Evolutionary conservation across 2,888 invertebrate species (phyloP).

Genomic region (Polydrusus cervinus): DNA sequence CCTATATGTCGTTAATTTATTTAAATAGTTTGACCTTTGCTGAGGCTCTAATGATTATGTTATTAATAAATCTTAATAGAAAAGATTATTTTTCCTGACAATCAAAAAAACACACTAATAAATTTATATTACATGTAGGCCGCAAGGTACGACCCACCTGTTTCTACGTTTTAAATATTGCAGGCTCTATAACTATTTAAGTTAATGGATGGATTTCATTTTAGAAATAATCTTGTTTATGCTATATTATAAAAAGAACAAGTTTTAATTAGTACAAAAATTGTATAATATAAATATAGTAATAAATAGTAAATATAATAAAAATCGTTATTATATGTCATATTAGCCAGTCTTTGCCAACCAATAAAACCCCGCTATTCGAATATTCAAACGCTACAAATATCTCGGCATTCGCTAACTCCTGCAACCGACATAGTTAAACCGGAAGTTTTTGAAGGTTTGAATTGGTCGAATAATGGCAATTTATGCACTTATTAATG

Average conservation of each 20-base stretch:
- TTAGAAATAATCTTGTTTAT: neutral
- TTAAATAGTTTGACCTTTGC: neutral
- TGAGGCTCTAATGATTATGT: neutral
- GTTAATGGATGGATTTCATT: neutral
- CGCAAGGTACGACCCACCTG: neutral
- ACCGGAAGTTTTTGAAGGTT: no score
- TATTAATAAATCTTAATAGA: neutral
- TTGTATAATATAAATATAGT: no score
- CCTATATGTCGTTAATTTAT: neutral
- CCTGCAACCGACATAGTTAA: no score
- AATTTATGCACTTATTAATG: no score
- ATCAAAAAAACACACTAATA: neutral
- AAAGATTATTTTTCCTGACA: neutral
- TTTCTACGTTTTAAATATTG: constrained; percentile 12
- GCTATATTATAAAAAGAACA: neutral
- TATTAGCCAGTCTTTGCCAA: no score
- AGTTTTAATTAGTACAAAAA: neutral
- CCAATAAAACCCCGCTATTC: no score
- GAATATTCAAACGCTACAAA: no score
- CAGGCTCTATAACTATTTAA: neutral
- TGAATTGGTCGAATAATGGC: no score
- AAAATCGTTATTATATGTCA: no score
- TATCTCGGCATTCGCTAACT: no score
- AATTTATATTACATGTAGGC: constrained; percentile 3
- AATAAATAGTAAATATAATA: no score